Evolutionary conservation across 2,888 invertebrate species (phyloP).

Genomic region (Acronicta psi): DNA sequence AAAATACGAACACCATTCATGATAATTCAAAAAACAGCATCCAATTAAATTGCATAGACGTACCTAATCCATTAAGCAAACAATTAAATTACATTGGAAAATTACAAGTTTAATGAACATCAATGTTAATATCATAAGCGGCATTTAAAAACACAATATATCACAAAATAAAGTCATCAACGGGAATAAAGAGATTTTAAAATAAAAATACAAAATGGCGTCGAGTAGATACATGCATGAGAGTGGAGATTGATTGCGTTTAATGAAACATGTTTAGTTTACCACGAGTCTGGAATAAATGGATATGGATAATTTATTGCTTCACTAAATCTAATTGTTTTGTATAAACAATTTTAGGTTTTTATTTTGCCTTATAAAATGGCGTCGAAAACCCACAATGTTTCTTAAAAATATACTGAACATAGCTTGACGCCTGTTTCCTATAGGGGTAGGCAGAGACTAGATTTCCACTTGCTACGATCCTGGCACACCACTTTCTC

Average conservation of each 20-base stretch:
- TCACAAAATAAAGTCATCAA: conserved; percentile 52
- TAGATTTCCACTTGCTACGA: too few species aligned
- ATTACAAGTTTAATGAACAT: conserved; percentile 31
- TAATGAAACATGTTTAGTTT: conserved; percentile 74
- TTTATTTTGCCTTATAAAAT: too few species aligned
- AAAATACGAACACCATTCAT: too few species aligned
- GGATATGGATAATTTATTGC: conserved; percentile 51
- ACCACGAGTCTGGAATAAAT: conserved; percentile 6
- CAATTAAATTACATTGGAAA: conserved; percentile 38
- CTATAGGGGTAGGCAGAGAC: too few species aligned
- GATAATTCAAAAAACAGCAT: too few species aligned
- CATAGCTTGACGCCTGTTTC: too few species aligned
- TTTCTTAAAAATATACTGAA: too few species aligned
- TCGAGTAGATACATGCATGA: conserved; percentile 69
- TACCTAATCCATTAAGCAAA: conserved; percentile 19
- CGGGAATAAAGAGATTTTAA: conserved; percentile 43
- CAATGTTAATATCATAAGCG: conserved; percentile 40
- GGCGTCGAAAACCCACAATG: too few species aligned
- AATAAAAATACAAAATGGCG: conserved; percentile 41
- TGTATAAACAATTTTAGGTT: too few species aligned
- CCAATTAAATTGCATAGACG: too few species aligned
- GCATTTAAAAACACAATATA: conserved; percentile 33
- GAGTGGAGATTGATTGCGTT: conserved; percentile 80
- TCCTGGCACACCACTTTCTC: too few species aligned
- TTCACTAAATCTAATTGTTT: neutral